Evolutionary conservation across 2,888 invertebrate genomes (phyloP), one percentile per base, ranked within the genome.

Genomic region (Monoplex corrugatus): DNA sequence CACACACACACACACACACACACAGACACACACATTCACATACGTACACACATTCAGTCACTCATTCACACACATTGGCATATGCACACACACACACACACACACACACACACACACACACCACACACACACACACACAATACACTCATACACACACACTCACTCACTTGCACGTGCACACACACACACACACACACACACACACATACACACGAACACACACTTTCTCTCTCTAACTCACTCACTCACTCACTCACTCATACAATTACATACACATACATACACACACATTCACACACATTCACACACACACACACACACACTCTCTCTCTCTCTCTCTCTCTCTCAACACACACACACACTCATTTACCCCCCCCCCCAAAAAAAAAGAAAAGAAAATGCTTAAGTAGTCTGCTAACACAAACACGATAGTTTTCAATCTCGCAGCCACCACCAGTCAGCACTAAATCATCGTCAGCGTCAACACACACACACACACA

Each of bases 261-360:
- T 28, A 68, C 5, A 68, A 28, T n/a, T 28, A 28, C 13, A 68
- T 28, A 50, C 68, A 68, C 13, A 23, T 28, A 28, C 16, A 72
- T 32, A 72, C 72, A 72, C 72, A 72, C 72, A n/a, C 72, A 72
- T n/a, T 28, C 72, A 8, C 72, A 72, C 32, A 72, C 72, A 72
- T n/a, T n/a, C 32, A 72, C 72, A 28, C 1, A 72, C 72, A 72
- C 72, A 32, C 32, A 32, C 32, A 72, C 72, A 72, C 32, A 72
- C 72, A 32, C 32, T 68, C n/a, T 2, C 63, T 28, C 19, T n/a
- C 63, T 68, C 63, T 68, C 63, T 68, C 63, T 23, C 63, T 63
- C 28, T 23, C 63, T 28, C 63, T 23, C 63, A 23, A 50, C 50
- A 50, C 0, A 50, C 0, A 50, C 16, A n/a, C n/a, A n/a, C n/a